A percentile compares a stretch with the other conserved stretches of the same genome.
Evolutionary conservation across 1,140 invertebrate species (phyloP).

Genomic region (Planococcus citri): DNA sequence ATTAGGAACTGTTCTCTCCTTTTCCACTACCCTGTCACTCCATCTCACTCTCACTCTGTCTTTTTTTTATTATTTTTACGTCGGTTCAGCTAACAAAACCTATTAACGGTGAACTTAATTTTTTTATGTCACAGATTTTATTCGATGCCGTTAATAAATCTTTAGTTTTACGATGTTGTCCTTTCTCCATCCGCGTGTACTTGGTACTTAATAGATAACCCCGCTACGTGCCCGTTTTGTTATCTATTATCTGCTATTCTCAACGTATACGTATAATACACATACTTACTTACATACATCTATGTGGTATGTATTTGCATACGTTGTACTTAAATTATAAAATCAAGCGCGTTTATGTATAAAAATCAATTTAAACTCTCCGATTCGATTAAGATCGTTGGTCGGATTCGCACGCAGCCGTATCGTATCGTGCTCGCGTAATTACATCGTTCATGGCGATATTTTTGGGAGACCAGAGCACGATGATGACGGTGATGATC

Average conservation of each 20-base stretch:
- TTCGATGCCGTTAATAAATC: constrained; percentile 17
- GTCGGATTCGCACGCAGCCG: neutral
- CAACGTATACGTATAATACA: too few species aligned
- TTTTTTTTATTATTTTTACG: constrained; percentile 11
- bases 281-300: neutral
- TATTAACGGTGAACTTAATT: constrained; percentile 19
- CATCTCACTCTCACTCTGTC: too few species aligned
- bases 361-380: constrained; percentile 8
- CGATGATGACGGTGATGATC: too few species aligned
- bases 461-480: neutral
- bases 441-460: too few species aligned
- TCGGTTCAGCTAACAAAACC: constrained; percentile 17
- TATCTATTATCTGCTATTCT: neutral
- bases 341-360: neutral
- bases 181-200: neutral
- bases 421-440: neutral
- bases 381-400: neutral
- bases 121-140: constrained; percentile 20
- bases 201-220: constrained; percentile 3
- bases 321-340: constrained; percentile 1
- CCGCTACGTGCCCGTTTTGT: constrained; percentile 1
- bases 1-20: constrained; percentile 16
- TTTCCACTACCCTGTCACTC: too few species aligned
- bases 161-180: constrained; percentile 16
- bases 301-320: neutral